Evolutionary conservation across 2,888 invertebrate genomes (phyloP).

Genomic region (Andrena chrysosceles): DNA sequence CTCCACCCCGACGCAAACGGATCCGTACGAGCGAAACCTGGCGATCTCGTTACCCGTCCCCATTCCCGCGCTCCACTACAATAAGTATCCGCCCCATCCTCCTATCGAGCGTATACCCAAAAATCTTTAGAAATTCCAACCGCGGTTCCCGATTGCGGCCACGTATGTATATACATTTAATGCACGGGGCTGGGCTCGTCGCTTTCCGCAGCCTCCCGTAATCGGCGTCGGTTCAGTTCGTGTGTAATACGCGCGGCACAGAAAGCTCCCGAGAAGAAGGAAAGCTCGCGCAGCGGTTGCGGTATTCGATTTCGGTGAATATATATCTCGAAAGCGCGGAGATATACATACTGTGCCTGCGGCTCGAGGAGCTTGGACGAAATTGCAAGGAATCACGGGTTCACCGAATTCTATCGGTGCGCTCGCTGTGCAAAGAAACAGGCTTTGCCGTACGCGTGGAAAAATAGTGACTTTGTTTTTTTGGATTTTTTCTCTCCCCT

Average conservation of each 20-base stretch:
- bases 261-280: constrained; percentile 36
- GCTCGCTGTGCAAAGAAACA: constrained; percentile 55
- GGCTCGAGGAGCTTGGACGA: constrained; percentile 75
- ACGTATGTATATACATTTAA: constrained; percentile 8
- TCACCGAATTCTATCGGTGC: constrained; percentile 55
- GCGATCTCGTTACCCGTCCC: constrained; percentile 27
- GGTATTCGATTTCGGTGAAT: no score
- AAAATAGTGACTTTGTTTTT: constrained; percentile 55
- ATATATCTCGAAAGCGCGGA: constrained; percentile 44
- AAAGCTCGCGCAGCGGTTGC: constrained; percentile 43
- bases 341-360: constrained; percentile 53
- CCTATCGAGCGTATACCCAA: constrained; percentile 70
- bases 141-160: constrained; percentile 25
- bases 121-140: constrained; percentile 76
- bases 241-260: constrained; percentile 15
- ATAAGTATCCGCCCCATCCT: constrained; percentile 1
- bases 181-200: not conserved
- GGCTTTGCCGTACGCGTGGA: constrained; percentile 52
- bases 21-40: constrained; percentile 21
- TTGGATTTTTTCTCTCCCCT: no score
- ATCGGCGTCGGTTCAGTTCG: no score
- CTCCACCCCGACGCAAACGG: not conserved
- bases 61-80: no score
- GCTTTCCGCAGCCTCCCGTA: not conserved
- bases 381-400: constrained; percentile 71